Conservation (phyloP, 2,113 vertebrate genomes). For the Gymnarchus niloticus region DNA sequence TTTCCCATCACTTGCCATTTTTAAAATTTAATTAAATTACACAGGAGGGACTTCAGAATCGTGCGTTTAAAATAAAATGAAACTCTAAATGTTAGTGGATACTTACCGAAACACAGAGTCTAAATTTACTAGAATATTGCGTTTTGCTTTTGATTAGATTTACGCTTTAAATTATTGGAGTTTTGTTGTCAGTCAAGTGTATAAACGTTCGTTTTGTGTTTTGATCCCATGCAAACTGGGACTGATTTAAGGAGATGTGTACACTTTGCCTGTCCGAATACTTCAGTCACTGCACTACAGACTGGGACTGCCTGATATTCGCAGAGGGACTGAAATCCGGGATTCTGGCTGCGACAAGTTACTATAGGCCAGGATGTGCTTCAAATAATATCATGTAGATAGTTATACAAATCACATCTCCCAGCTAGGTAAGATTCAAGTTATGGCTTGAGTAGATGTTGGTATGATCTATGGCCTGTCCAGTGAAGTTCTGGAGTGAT, state of each 20-base stretch:
- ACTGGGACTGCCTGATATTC: neutral
- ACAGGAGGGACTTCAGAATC: neutral
- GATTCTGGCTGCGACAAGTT: neutral
- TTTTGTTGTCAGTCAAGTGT: neutral
- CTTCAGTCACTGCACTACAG: neutral
- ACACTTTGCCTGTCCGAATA: neutral
- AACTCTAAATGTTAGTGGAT: neutral
- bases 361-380: neutral
- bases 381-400: neutral
- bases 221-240: neutral
- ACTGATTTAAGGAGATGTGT: neutral
- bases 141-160: neutral
- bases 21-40: neutral
- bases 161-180: neutral
- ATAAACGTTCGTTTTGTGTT: neutral
- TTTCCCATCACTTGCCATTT: neutral
- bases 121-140: neutral
- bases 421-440: neutral
- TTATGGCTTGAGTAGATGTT: neutral
- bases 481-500: neutral
- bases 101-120: neutral
- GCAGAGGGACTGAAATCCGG: neutral
- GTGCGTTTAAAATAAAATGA: neutral
- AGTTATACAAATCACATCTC: neutral
- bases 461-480: slow-evolving; percentile 2